These are phyloP conservation scores for Linurgus olivaceus DNA, from an alignment of 2,797 vertebrate genomes.

Conservation along the genomic window DNA sequence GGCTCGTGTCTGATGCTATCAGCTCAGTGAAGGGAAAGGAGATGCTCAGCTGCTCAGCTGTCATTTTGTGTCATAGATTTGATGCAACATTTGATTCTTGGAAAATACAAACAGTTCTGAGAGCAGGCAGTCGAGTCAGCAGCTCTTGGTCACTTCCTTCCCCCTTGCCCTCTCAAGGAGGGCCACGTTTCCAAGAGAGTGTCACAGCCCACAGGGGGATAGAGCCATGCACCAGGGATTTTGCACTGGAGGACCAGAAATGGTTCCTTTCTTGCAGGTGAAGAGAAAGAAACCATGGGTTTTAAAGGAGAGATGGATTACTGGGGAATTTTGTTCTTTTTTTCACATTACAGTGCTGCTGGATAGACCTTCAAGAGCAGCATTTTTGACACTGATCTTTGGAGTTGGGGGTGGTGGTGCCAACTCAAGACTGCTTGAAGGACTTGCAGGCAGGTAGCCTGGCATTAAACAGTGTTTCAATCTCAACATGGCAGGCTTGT, in stretches of 20 bases:
- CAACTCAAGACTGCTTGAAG: neutral
- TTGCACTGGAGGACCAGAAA: neutral
- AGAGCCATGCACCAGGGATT: rapidly evolving
- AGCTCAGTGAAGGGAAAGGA: neutral
- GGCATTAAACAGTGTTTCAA: neutral
- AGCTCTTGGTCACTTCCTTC: neutral
- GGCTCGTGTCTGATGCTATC: neutral
- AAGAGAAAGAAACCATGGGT: neutral
- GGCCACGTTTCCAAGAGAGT: rapidly evolving
- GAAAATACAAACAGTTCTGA: neutral
- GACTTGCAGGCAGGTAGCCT: neutral
- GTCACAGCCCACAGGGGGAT: neutral
- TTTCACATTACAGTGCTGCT: neutral
- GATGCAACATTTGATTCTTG: neutral
- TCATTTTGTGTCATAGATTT: neutral
- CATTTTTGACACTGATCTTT: neutral
- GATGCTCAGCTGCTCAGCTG: neutral
- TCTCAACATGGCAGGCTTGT: neutral
- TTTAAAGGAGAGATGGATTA: neutral
- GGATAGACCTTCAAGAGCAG: neutral
- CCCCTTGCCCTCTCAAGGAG: neutral
- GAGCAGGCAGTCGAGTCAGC: neutral
- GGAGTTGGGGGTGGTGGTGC: neutral
- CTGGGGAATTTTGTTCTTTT: rapidly evolving
- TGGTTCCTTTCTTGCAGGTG: neutral